Percentiles rank a stretch among this genome's conserved stretches.
Evolutionary conservation across 2,888 invertebrate genomes (phyloP).

Genomic region (Tanytarsus gracilentus): DNA sequence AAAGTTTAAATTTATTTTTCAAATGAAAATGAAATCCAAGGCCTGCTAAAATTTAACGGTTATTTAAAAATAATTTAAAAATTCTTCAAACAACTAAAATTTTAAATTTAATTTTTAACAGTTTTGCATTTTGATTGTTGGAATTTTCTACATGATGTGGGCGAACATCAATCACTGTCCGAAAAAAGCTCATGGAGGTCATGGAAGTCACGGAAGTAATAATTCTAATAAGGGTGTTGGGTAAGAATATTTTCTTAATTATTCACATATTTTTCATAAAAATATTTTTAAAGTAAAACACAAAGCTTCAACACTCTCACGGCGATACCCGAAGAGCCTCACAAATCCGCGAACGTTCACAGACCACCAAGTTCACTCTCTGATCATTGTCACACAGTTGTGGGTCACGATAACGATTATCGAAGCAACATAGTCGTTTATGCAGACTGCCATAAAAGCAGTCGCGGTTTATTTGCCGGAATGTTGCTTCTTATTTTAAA

Average conservation of each 20-base stretch:
- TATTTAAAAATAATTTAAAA: too few relatives aligned
- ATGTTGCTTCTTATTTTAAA: conserved; percentile 48
- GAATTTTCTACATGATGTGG: conserved; percentile 64
- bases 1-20: too few relatives aligned
- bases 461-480: conserved; percentile 58
- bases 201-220: neutral
- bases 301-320: too few relatives aligned
- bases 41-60: too few relatives aligned
- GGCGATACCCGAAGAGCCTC: conserved; percentile 2
- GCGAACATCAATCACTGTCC: conserved; percentile 57
- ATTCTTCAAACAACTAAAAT: too few relatives aligned
- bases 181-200: conserved; percentile 33
- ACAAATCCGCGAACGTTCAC: neutral
- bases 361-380: neutral
- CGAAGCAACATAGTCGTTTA: conserved; percentile 53
- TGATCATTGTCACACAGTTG: conserved; percentile 35
- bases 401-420: conserved; percentile 45
- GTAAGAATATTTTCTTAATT: too few relatives aligned
- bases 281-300: too few relatives aligned
- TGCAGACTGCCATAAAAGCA: conserved; percentile 68
- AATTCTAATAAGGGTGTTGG: too few relatives aligned
- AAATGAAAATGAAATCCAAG: too few relatives aligned
- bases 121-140: conserved; percentile 68
- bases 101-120: too few relatives aligned
- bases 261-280: too few relatives aligned